Percentiles rank a stretch among this genome's conserved stretches.
Conservation (phyloP, 1,140 invertebrate species). For the Musca domestica region DNA sequence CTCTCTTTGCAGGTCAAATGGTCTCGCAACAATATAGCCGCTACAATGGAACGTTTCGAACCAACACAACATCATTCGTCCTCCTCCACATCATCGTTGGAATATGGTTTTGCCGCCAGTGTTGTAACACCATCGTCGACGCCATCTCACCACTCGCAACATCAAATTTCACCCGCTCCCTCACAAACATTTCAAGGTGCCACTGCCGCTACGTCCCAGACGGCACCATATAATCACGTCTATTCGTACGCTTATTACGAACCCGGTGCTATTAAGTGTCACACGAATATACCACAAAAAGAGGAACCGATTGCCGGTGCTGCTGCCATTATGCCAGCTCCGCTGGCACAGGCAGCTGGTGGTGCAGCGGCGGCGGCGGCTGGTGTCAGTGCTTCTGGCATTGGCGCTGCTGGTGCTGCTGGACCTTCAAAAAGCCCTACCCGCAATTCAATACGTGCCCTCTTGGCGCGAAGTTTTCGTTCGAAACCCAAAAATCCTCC, state of each 20-base stretch:
- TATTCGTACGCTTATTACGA: conserved; percentile 81
- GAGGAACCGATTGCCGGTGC: conserved; percentile 36
- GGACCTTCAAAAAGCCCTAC: conserved; percentile 50
- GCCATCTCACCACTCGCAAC: conserved; percentile 33
- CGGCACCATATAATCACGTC: conserved; percentile 55
- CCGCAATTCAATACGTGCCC: conserved; percentile 50
- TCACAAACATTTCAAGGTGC: conserved; percentile 23
- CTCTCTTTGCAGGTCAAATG: conserved; percentile 43
- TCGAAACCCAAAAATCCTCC: conserved; percentile 41
- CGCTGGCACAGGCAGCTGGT: conserved; percentile 11
- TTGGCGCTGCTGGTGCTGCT: not conserved
- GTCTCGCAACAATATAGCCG: conserved; percentile 61
- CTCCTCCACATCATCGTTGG: conserved; percentile 45
- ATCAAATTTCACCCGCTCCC: conserved; percentile 21
- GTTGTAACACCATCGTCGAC: conserved; percentile 46
- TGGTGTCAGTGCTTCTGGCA: not conserved
- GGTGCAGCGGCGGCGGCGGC: too few species aligned
- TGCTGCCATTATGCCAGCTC: conserved; percentile 4
- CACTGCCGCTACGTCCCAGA: not conserved
- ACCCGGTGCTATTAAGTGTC: conserved; percentile 58
- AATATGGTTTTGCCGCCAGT: conserved; percentile 48
- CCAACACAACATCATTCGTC: conserved; percentile 47
- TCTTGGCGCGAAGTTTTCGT: conserved; percentile 48
- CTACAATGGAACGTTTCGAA: conserved; percentile 63
- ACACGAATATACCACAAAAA: conserved; percentile 61